A percentile compares a stretch with the other conserved stretches of the same genome.
phyloP scores from a whole-genome alignment of 2,888 invertebrate species.

The Amphipoea lucens region DNA sequence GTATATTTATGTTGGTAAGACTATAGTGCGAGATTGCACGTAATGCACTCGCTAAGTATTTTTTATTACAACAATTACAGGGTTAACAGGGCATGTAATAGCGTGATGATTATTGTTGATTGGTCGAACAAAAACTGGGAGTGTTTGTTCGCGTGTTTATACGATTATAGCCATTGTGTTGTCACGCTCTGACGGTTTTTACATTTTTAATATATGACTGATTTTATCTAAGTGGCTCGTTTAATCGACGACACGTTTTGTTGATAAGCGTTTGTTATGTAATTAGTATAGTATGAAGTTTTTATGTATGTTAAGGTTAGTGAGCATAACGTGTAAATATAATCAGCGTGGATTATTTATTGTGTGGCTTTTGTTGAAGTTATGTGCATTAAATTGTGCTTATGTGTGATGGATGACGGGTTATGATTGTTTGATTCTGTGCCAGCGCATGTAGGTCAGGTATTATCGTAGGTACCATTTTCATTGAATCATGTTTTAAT shows the following conservation, averaged over 20 bases:
- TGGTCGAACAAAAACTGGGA: slow-evolving; percentile 76
- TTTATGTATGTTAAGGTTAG: slow-evolving; percentile 62
- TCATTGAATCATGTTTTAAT: neutral
- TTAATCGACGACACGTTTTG: slow-evolving; percentile 54
- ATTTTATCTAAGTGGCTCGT: slow-evolving; percentile 48
- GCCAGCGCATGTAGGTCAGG: neutral
- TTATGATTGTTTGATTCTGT: slow-evolving; percentile 24
- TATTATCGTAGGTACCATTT: neutral
- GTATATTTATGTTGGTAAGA: slow-evolving; percentile 39
- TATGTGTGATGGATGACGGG: slow-evolving; percentile 31
- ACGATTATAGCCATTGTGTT: slow-evolving; percentile 54
- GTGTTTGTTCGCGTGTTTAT: slow-evolving; percentile 61
- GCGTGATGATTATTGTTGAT: slow-evolving; percentile 76
- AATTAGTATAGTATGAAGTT: slow-evolving; percentile 54
- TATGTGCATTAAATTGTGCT: slow-evolving; percentile 45
- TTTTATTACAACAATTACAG: slow-evolving; percentile 80
- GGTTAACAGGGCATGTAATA: slow-evolving; percentile 84
- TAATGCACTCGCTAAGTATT: slow-evolving; percentile 72
- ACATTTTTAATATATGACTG: slow-evolving; percentile 47
- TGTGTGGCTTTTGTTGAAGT: slow-evolving; percentile 27
- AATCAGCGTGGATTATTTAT: slow-evolving; percentile 43
- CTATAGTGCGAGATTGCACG: slow-evolving; percentile 71
- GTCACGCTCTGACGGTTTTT: slow-evolving; percentile 56
- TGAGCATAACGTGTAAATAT: slow-evolving; percentile 35
- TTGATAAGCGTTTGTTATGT: slow-evolving; percentile 37